Evolutionary conservation across 2,888 invertebrate genomes (phyloP).

Genomic region (Aphodius granarius): DNA sequence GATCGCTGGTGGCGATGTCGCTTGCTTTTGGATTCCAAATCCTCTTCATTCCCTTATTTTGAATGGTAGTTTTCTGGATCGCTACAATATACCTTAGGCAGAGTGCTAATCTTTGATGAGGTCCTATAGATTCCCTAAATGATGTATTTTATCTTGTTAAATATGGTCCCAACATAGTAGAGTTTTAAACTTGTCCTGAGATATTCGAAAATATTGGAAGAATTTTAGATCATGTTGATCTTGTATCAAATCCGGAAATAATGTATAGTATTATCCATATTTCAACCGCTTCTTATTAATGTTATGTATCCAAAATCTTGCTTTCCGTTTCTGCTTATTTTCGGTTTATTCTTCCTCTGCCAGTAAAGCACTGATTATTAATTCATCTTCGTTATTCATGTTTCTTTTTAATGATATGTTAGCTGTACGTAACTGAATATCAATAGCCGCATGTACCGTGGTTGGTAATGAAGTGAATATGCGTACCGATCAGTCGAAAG

Average conservation of each 20-base stretch:
- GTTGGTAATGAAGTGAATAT: slow-evolving; percentile 6
- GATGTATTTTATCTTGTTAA: not conserved
- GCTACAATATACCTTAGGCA: not conserved
- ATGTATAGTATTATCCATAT: not conserved
- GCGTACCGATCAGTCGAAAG: not conserved
- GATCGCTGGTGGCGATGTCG: no score
- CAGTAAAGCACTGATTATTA: not conserved
- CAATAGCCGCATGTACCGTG: not conserved
- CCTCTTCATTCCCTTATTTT: no score
- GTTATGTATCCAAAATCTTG: not conserved
- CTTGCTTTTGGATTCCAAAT: no score
- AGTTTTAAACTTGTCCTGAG: not conserved
- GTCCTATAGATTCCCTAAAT: not conserved
- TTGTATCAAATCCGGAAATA: not conserved
- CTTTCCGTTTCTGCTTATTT: not conserved
- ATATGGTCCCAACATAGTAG: not conserved
- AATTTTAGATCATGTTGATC: not conserved
- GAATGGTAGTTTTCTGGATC: not conserved
- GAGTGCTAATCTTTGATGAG: no score
- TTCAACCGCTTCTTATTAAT: not conserved
- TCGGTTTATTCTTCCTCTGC: not conserved
- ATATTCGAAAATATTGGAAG: not conserved
- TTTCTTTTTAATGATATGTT: not conserved
- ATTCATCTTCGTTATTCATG: not conserved
- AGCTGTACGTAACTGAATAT: no score